A percentile compares a stretch with the other conserved stretches of the same genome.
phyloP scores from a whole-genome alignment of 1,140 invertebrate species.

The Anastrepha obliqua region DNA sequence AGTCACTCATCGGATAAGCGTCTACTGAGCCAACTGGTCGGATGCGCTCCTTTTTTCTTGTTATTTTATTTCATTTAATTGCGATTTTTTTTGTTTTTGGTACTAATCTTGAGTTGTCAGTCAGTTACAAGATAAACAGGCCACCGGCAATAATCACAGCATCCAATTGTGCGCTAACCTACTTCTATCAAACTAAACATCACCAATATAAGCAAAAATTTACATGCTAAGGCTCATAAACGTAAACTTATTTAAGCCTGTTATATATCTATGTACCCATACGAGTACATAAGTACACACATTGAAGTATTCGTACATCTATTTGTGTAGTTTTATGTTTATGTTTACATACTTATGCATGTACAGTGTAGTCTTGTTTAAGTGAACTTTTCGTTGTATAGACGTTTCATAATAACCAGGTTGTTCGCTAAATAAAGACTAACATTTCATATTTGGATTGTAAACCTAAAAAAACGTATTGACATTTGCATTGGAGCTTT shows the following conservation, averaged over 20 bases:
- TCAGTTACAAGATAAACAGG: slow-evolving; percentile 8
- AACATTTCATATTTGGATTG: too few species aligned
- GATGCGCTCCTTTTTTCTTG: not conserved
- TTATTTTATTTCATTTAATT: not conserved
- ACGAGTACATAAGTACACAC: too few species aligned
- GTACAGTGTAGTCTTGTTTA: not conserved
- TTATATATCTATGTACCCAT: not conserved
- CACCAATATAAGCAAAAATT: not conserved
- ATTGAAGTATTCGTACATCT: too few species aligned
- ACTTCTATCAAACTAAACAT: slow-evolving; percentile 21
- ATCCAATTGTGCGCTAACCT: slow-evolving; percentile 4
- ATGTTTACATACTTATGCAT: not conserved
- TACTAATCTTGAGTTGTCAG: slow-evolving; percentile 23
- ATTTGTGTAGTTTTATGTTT: not conserved
- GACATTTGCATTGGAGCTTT: too few species aligned
- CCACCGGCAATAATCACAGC: slow-evolving; percentile 16
- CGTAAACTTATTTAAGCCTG: not conserved
- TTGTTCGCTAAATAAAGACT: too few species aligned
- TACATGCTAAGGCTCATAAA: slow-evolving; percentile 15
- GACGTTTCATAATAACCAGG: too few species aligned
- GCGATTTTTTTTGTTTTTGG: not conserved
- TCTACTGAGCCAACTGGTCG: not conserved
- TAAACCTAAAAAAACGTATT: too few species aligned
- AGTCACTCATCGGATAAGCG: not conserved
- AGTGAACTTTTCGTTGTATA: too few species aligned